Base-by-base conservation (phyloP, 2,797 vertebrate genomes). In the Ispidina picta region DNA sequence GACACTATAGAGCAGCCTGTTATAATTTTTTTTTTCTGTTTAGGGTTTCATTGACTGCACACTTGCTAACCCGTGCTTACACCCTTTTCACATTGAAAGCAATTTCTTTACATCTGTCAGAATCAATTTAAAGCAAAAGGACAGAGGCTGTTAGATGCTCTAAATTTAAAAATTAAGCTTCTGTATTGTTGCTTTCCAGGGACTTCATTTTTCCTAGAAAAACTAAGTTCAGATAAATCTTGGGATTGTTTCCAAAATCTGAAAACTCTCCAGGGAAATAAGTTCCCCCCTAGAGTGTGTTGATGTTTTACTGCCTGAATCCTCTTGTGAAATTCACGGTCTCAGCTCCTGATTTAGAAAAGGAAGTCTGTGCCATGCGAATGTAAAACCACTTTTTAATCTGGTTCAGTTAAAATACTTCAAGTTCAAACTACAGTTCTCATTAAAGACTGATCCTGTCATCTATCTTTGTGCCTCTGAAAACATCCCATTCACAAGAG, bases 201-300 rank as follows among this genome's bases (percentile, higher is more conserved):
- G 52, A 82, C 75, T 66, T 39, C 37, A 39, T 39, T 39, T 39
- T 39, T 63, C 43, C 54, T 52, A 9, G 9, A 26, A 55, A 62
- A 62, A 51, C 3, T 6, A 7, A 55, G 31, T 54, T 87, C 54
- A 71, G 63, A 41, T 12, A 91, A 59, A 54, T 10, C 11, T 66
- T 60, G 63, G 19, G 29, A 46, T 76, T 55, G 19, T 37, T 91
- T 90, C 66, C 49, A 74, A 68, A 84, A 68, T 35, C n/a, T 49
- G 49, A 52, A 82, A 88, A 86, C 3, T 29, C 69, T 65, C 15
- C 25, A 14, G n/a, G 54, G 22, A 79, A 39, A 33, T 6, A 31
- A 33, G 14, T 64, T 66, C 33, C 48, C 71, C 17, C 25, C 35
- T 46, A 54, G 29, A 37, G 10, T 23, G 17, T 22, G 29, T 14